Base-by-base conservation (phyloP, 2,113 vertebrate species). In the Phocoena sinus region DNA sequence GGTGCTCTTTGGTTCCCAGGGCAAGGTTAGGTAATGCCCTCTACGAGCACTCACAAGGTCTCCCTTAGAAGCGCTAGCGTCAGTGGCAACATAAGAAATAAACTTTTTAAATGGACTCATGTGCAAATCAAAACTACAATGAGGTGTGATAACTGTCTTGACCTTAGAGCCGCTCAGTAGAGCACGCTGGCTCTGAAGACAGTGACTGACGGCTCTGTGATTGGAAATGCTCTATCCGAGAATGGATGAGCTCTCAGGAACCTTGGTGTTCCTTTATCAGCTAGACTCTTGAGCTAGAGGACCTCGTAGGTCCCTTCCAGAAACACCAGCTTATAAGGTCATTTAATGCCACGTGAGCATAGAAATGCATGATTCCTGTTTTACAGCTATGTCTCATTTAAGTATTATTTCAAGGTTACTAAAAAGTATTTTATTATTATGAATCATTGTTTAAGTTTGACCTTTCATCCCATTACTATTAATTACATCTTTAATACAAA, bases 21-120 rank as follows among this genome's bases (percentile, higher is more conserved):
- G 31, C 9, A 0, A 2, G 17, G 7, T 2, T 18, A 4, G 5
- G 15, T 18, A 36, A 26, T 2, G 21, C 33, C 31, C 3, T 9
- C 44, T 2, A 1, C 56, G 0, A 28, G 56, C 8, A 1, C n/a
- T 53, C 58, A 8, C 21, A 13, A 21, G 80, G 8, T 53, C 23
- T 73, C 21, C 31, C 28, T 68, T 15, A 56, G 15, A 67, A 68
- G 47, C 2, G 0, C 9, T 11, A 18, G n/a, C n/a, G 2, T 47
- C 71, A 21, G 5, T 26, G 56, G 41, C 70, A 71, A 38, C 65
- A 47, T 9, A 47, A n/a, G 44, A 83, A 67, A 50, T 6, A 17
- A 28, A 50, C 74, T 50, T 50, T 31, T 47, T 50, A 77, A 33
- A 20, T 1, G 31, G 44, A 50, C 9, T 33, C 23, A 33, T 1